Conservation (phyloP, 2,113 vertebrate species). For the Gulo gulo region DNA sequence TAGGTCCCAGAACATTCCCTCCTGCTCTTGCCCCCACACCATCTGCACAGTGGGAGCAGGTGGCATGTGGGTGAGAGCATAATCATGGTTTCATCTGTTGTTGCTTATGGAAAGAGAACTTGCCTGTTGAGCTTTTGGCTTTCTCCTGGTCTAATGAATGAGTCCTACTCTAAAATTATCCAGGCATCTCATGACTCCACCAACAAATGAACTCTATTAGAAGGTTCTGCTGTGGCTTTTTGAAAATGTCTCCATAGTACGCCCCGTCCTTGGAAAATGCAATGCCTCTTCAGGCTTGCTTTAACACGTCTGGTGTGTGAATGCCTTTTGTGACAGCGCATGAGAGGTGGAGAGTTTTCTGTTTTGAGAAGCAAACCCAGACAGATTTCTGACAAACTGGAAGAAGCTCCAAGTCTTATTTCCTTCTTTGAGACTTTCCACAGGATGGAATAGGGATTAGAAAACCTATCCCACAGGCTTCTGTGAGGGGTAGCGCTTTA, state of each 20-base stretch:
- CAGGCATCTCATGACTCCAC: neutral
- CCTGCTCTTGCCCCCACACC: neutral
- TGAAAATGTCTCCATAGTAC: neutral
- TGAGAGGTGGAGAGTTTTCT: neutral
- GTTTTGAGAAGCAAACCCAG: conserved; percentile 1
- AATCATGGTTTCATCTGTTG: neutral
- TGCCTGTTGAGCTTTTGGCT: neutral
- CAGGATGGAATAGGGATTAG: neutral
- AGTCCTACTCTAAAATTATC: neutral
- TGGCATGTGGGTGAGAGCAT: neutral
- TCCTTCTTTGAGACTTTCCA: neutral
- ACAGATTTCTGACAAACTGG: neutral
- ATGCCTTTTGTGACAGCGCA: neutral
- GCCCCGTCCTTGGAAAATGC: neutral
- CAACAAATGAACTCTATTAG: neutral
- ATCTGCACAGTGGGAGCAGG: neutral
- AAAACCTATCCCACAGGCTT: neutral
- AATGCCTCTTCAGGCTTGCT: neutral
- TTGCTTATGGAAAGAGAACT: neutral
- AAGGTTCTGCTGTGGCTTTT: neutral
- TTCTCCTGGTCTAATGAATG: neutral
- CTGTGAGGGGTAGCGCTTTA: neutral
- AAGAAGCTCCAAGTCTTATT: neutral
- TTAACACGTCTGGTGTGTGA: neutral
- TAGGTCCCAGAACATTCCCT: neutral